A percentile compares a stretch with the other conserved stretches of the same genome.
Evolutionary conservation across 2,888 invertebrate genomes (phyloP).

Genomic region (Dicranocentrus wangi): DNA sequence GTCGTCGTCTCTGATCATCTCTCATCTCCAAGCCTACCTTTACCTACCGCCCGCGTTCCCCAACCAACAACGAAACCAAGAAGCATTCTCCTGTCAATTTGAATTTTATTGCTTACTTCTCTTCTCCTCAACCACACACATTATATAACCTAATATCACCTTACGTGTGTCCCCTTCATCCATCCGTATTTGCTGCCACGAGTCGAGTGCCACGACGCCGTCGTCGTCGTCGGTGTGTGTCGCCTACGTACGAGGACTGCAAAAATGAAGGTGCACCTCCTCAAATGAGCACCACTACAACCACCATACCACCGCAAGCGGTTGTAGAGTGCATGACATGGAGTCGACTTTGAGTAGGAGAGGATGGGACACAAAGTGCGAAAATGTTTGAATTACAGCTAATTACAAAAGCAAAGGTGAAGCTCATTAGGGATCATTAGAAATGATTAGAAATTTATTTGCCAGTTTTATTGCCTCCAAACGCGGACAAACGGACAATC

Average conservation of each 20-base stretch:
- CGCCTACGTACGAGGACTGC: too few relatives aligned
- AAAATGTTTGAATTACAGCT: constrained; percentile 58
- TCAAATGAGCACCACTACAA: too few relatives aligned
- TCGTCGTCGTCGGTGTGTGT: too few relatives aligned
- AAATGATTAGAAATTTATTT: constrained; percentile 55
- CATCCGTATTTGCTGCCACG: too few relatives aligned
- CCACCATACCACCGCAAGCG: too few relatives aligned
- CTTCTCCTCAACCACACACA: constrained; percentile 8
- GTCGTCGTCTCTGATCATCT: too few relatives aligned
- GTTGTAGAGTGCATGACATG: too few relatives aligned
- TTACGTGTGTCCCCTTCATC: background rate
- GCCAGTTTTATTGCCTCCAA: constrained; percentile 42
- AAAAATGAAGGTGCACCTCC: constrained; percentile 4
- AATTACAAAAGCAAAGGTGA: constrained; percentile 55
- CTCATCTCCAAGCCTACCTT: background rate
- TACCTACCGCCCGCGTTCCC: background rate
- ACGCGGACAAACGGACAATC: constrained; percentile 34
- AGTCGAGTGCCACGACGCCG: too few relatives aligned
- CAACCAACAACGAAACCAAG: constrained; percentile 10
- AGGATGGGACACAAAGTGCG: constrained; percentile 44
- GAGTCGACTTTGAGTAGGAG: too few relatives aligned
- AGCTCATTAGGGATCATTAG: constrained; percentile 60
- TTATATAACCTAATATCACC: background rate
- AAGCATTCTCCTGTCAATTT: constrained; percentile 49
- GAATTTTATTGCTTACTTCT: constrained; percentile 35